phyloP scores from a whole-genome alignment of 1,140 invertebrate species.

The Drosophila funebris region DNA sequence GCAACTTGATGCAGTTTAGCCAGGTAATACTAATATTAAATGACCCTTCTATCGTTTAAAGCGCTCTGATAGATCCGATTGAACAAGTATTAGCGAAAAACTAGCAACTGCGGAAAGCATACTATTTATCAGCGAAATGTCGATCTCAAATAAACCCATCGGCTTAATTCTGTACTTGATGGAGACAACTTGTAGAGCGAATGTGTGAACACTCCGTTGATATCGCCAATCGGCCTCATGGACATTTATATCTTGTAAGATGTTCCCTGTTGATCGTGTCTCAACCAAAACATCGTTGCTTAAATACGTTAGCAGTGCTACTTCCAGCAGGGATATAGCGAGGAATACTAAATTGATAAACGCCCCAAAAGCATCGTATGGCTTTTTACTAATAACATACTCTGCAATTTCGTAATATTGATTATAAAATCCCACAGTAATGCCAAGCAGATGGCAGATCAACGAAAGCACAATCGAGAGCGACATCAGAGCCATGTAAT shows the following conservation, averaged over 20 bases:
- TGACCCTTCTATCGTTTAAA: conserved; percentile 28
- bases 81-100: conserved; percentile 59
- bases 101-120: conserved; percentile 54
- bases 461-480: conserved; percentile 65
- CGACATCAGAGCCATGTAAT: conserved; percentile 57
- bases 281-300: conserved; percentile 48
- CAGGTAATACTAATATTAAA: conserved; percentile 59
- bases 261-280: conserved; percentile 38
- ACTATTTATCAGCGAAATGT: conserved; percentile 55
- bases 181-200: conserved; percentile 49
- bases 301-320: conserved; percentile 52
- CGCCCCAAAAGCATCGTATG: conserved; percentile 64
- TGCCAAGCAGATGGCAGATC: conserved; percentile 71
- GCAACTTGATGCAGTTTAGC: conserved; percentile 77
- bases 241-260: conserved; percentile 59
- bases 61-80: conserved; percentile 60
- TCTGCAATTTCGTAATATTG: conserved; percentile 69
- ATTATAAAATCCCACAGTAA: conserved; percentile 67
- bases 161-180: conserved; percentile 67
- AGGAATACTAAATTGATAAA: conserved; percentile 69
- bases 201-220: conserved; percentile 52
- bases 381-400: conserved; percentile 51
- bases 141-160: conserved; percentile 61
- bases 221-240: conserved; percentile 59
- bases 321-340: conserved; percentile 62